These are phyloP conservation scores for Anagyrus pseudococci DNA, from an alignment of 2,888 invertebrate genomes.

Conservation along the genomic window DNA sequence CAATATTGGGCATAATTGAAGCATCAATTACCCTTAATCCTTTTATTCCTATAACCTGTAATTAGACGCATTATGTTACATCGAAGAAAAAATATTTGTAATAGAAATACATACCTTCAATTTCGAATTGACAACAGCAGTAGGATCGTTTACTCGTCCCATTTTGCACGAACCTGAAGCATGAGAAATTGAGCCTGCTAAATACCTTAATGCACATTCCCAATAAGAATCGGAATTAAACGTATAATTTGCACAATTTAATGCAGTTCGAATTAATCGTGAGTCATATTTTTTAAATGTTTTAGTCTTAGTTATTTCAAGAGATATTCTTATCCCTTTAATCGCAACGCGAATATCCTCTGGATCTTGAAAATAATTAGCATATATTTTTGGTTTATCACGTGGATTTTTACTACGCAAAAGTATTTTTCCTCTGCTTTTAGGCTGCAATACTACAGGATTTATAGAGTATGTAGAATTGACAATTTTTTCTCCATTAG, in stretches of 20 bases:
- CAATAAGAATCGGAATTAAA: conserved; percentile 60
- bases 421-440: neutral
- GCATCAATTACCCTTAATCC: conserved; percentile 67
- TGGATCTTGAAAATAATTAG: conserved; percentile 73
- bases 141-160: conserved; percentile 68
- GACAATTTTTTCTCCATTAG: conserved; percentile 67
- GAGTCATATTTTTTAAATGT: conserved; percentile 69
- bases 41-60: conserved; percentile 57
- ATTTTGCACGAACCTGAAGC: conserved; percentile 71
- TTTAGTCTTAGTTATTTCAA: conserved; percentile 67
- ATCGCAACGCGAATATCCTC: conserved; percentile 69
- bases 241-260: conserved; percentile 51
- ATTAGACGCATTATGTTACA: neutral
- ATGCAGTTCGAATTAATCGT: conserved; percentile 64
- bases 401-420: neutral
- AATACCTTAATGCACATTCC: conserved; percentile 71
- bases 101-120: conserved; percentile 57
- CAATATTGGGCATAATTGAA: conserved; percentile 65
- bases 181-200: conserved; percentile 75
- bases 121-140: conserved; percentile 70
- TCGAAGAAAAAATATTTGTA: neutral
- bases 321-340: conserved; percentile 52
- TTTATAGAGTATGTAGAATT: conserved; percentile 67
- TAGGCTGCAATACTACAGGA: conserved; percentile 67
- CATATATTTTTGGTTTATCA: conserved; percentile 69